Base-by-base conservation (phyloP, 2,113 vertebrate genomes). In the Gasterosteus nipponicus region DNA sequence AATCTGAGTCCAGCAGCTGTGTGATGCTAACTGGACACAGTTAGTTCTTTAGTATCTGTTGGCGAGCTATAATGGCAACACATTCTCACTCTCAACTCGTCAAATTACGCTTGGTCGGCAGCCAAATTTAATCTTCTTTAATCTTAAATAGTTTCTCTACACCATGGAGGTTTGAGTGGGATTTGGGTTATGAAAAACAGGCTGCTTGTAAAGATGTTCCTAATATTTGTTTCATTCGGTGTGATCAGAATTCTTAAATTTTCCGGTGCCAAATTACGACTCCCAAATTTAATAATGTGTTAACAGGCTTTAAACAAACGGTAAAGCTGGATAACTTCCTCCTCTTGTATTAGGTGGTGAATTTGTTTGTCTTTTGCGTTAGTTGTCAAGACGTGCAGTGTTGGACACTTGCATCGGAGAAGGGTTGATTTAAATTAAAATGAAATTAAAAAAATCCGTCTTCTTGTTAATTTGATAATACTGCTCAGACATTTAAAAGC, bases 141-240 rank as follows among this genome's bases (percentile, higher is more conserved):
- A 87, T 78, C 78, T 77, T 22, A 35, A n/a, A 16, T 14, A 39
- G 47, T 71, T 58, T 71, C 60, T 77, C 64, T 58, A 58, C 59
- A 60, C 39, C 0, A 6, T 47, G 74, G 33, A 56, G 61, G 42
- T 73, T 49, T 41, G 33, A 67, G 49, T 61, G 26, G 72, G 58
- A 72, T 57, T 58, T 39, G 31, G 31, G 38, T 47, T 53, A 3
- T 39, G 26, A 41, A 51, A 39, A 46, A 57, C 31, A 8, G 1
- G 7, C 2, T 65, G 11, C 7, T 47, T 15, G 11, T 47, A 33
- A 0, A 41, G 15, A 69, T 44, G 29, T 42, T 42, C 29, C 15
- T 31, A 19, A 69, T 62, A 29, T 58, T 53, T 51, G 16, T 29
- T 51, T 26, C 11, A 53, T 81, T 75, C 14, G n/a, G 18, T 75